phyloP scores from a whole-genome alignment of 2,888 invertebrate species.

The Dicyrtomina minuta region DNA sequence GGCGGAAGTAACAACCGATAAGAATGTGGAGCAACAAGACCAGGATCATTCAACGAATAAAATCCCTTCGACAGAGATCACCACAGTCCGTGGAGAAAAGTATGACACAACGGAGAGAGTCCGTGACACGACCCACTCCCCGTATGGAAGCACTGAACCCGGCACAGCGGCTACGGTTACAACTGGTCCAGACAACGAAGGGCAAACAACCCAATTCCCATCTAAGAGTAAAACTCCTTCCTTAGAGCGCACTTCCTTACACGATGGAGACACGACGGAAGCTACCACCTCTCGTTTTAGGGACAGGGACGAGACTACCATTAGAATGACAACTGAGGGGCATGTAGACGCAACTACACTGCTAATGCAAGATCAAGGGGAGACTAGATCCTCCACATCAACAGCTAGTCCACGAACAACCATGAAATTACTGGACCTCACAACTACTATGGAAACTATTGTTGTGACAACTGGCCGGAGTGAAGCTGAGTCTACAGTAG shows the following conservation, averaged over 20 bases:
- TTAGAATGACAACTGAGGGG: background rate
- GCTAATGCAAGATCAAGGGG: background rate
- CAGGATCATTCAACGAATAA: background rate
- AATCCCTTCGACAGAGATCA: background rate
- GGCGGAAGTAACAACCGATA: too few relatives aligned
- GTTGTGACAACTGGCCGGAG: conserved; percentile 33
- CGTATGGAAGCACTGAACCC: too few relatives aligned
- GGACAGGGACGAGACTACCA: background rate
- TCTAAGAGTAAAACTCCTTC: background rate
- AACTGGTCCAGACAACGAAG: background rate
- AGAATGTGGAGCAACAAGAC: background rate
- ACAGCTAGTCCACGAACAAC: background rate
- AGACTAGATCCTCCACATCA: background rate
- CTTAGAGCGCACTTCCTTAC: background rate
- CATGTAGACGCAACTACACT: background rate
- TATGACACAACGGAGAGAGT: background rate
- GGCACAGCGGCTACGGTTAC: background rate
- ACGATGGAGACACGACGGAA: background rate
- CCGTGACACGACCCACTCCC: too few relatives aligned
- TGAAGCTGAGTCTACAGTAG: conserved; percentile 12
- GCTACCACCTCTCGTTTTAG: background rate
- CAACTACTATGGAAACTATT: background rate
- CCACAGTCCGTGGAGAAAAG: background rate
- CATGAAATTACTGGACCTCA: background rate
- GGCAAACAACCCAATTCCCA: background rate